Conservation (phyloP, 2,888 invertebrate genomes). For the Trachelus troglodyta region DNA sequence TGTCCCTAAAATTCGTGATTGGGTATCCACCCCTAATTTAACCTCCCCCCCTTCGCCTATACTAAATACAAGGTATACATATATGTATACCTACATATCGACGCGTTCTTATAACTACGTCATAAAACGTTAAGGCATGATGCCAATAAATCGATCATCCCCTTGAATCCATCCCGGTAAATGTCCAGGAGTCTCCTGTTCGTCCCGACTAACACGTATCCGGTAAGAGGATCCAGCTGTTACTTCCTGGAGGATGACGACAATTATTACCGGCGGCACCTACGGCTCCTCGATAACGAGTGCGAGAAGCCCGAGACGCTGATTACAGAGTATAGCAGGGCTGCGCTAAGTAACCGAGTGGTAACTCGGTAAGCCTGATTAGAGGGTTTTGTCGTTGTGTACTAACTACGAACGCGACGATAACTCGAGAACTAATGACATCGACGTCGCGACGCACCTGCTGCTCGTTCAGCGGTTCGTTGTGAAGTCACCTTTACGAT, state of each 20-base stretch:
- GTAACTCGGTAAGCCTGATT: constrained; percentile 43
- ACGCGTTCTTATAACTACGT: no score
- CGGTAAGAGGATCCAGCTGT: background rate
- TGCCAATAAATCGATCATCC: background rate
- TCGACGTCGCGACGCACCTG: background rate
- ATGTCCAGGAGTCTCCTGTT: background rate
- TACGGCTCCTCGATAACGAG: background rate
- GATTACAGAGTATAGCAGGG: constrained; percentile 40
- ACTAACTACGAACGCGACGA: background rate
- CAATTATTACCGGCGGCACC: background rate
- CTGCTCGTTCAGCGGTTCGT: background rate
- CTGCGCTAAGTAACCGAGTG: constrained; percentile 37
- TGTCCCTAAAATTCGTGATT: background rate
- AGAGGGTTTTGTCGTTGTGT: constrained; percentile 33
- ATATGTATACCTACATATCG: background rate
- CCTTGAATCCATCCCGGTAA: background rate
- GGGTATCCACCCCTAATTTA: background rate
- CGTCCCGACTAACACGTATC: background rate
- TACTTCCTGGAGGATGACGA: background rate
- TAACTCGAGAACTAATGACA: background rate
- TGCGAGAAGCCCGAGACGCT: constrained; percentile 28
- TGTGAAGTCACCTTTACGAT: background rate
- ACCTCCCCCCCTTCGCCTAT: background rate
- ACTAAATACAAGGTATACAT: background rate
- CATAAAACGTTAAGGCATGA: no score